Conservation (phyloP, 2,113 vertebrate species). For the Amblyornis subalaris region DNA sequence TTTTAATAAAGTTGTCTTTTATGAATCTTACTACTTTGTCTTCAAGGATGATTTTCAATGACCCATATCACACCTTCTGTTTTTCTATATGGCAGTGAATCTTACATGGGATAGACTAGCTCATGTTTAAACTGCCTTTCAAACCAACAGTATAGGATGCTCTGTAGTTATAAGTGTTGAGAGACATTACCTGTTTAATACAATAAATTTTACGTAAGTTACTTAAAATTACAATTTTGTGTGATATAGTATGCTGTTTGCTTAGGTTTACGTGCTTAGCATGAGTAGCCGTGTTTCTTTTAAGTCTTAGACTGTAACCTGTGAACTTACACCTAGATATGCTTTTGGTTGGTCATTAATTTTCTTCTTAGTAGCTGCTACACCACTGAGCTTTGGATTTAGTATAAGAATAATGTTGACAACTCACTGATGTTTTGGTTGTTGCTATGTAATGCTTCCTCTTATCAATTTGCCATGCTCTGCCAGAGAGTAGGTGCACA, state of each 20-base stretch:
- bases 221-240: fast-evolving
- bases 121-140: background rate
- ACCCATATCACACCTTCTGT: background rate
- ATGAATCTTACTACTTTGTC: background rate
- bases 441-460: background rate
- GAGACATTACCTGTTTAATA: background rate
- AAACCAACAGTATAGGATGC: background rate
- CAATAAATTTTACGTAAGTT: background rate
- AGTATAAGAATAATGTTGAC: background rate
- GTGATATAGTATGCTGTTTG: background rate
- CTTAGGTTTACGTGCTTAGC: background rate
- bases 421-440: background rate
- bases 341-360: background rate
- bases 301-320: background rate
- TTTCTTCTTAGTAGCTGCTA: background rate
- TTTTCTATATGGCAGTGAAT: background rate
- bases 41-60: background rate
- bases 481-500: background rate
- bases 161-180: background rate
- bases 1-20: background rate
- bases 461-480: background rate
- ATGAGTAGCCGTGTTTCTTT: background rate
- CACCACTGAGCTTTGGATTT: background rate
- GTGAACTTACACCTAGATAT: background rate
- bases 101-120: background rate